Conservation (phyloP, 2,113 vertebrate species). For the Apus apus region DNA sequence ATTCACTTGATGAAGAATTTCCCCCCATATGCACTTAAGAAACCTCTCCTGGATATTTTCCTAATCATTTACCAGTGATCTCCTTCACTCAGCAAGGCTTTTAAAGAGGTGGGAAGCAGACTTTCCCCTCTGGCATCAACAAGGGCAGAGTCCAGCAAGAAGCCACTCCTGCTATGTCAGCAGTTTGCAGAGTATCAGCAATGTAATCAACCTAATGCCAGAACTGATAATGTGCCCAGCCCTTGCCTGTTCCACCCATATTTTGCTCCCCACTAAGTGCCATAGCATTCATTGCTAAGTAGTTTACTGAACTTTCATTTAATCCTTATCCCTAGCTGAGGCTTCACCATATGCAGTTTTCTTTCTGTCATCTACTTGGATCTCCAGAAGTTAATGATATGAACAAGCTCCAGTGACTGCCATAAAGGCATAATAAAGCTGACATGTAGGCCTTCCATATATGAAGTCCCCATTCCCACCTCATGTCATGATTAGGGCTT, state of each 20-base stretch:
- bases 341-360: not conserved
- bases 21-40: not conserved
- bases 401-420: not conserved
- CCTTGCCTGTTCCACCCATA: constrained; percentile 2
- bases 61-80: not conserved
- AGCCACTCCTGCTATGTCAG: constrained; percentile 1
- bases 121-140: constrained; percentile 38
- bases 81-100: not conserved
- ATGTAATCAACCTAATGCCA: constrained; percentile 6
- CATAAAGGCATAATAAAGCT: not conserved
- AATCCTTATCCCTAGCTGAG: not conserved
- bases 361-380: not conserved
- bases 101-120: not conserved
- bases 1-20: not conserved
- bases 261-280: not conserved
- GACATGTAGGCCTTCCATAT: not conserved
- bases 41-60: not conserved
- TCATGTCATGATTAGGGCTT: not conserved
- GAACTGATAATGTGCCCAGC: constrained; percentile 11
- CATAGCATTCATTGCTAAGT: not conserved
- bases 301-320: not conserved
- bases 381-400: not conserved
- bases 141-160: constrained; percentile 47
- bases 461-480: not conserved
- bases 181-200: constrained; percentile 37